Conservation (phyloP, 2,888 invertebrate species). For the Morpho achilles region DNA sequence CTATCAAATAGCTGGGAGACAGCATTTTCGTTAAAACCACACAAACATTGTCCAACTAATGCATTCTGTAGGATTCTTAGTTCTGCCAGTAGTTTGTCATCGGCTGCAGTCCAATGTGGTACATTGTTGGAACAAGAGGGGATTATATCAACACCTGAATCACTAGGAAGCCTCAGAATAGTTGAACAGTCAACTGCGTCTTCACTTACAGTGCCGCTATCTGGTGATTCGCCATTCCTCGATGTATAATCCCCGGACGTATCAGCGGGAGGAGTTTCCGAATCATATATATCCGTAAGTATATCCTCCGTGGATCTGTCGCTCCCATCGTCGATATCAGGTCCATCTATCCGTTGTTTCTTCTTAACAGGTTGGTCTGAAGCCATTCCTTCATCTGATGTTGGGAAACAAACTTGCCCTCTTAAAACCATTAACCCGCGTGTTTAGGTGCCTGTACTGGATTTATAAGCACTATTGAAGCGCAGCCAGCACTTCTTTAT, state of each 20-base stretch:
- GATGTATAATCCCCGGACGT: constrained; percentile 61
- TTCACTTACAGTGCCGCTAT: constrained; percentile 72
- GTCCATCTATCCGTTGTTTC: constrained; percentile 86
- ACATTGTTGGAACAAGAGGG: constrained; percentile 60
- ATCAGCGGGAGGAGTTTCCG: constrained; percentile 60
- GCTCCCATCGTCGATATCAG: constrained; percentile 77
- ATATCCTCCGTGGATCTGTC: constrained; percentile 75
- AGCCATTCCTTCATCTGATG: constrained; percentile 82
- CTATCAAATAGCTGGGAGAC: constrained; percentile 86
- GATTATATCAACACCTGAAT: constrained; percentile 52
- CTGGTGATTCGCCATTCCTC: constrained; percentile 69
- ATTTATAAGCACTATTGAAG: constrained; percentile 18
- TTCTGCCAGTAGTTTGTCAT: constrained; percentile 68
- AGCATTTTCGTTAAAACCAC: constrained; percentile 85
- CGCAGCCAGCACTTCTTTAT: constrained; percentile 18
- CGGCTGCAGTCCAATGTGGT: constrained; percentile 56
- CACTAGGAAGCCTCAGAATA: constrained; percentile 56
- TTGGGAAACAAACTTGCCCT: constrained; percentile 75
- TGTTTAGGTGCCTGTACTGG: constrained; percentile 27
- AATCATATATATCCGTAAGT: constrained; percentile 62
- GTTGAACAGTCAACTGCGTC: constrained; percentile 73
- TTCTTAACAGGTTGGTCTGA: constrained; percentile 92
- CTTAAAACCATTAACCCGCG: constrained; percentile 81
- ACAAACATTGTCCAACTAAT: constrained; percentile 87
- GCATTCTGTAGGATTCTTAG: constrained; percentile 81